Evolutionary conservation across 2,113 vertebrate species (phyloP).

Genomic region (Hipposideros armiger): DNA sequence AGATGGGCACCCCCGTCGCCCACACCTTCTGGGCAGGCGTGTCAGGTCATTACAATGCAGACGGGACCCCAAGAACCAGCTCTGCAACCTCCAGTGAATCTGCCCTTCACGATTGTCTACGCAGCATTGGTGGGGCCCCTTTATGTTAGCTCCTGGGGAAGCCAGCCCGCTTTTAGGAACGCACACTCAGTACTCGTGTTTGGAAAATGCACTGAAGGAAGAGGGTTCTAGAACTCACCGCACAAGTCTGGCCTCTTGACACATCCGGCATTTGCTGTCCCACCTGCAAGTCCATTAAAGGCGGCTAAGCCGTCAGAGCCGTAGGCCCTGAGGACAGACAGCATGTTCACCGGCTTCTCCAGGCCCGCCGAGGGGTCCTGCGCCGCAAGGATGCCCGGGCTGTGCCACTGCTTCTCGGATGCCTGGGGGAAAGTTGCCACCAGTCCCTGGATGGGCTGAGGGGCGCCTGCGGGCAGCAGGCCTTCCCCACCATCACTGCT

Average conservation of each 20-base stretch:
- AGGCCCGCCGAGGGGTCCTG: constrained; percentile 91
- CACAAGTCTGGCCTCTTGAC: constrained; percentile 98
- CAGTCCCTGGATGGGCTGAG: constrained; percentile 87
- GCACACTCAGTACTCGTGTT: constrained; percentile 84
- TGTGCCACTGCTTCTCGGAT: constrained; percentile 95
- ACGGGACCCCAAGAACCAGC: not conserved
- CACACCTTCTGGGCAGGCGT: too few species aligned
- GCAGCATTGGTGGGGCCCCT: not conserved
- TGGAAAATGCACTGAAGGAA: constrained; percentile 87
- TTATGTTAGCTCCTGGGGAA: constrained; percentile 78
- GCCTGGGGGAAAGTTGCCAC: constrained; percentile 86
- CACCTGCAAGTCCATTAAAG: constrained; percentile 96
- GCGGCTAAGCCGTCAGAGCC: constrained; percentile 96
- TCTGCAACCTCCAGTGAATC: too few species aligned
- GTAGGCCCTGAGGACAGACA: constrained; percentile 98
- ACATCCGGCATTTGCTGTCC: constrained; percentile 91
- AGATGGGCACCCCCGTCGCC: not conserved
- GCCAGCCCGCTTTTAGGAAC: constrained; percentile 75
- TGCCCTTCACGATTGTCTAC: constrained; percentile 61
- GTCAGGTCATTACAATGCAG: not conserved
- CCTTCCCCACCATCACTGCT: constrained; percentile 85
- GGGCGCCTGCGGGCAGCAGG: constrained; percentile 86
- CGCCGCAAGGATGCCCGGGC: constrained; percentile 91
- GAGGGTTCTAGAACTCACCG: constrained; percentile 94
- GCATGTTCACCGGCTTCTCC: constrained; percentile 98